Evolutionary conservation across 2,113 vertebrate species (phyloP), one percentile per base, ranked within the genome.

Genomic region (Eurypyga helias): DNA sequence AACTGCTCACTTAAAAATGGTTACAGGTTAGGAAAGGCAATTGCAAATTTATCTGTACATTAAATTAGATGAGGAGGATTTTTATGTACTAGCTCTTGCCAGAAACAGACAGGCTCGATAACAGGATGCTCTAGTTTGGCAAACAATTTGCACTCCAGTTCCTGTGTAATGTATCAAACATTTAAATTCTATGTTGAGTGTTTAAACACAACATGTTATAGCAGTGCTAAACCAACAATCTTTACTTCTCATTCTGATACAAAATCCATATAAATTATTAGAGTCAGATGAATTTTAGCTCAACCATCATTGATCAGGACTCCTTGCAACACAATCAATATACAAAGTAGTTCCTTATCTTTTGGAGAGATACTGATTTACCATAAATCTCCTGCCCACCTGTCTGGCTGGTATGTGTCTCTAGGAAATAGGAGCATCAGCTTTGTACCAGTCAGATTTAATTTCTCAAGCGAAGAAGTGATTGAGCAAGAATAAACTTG

Each of bases 61-160:
- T 48, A 65, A 77, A 57, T 84, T 28, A 66, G 29, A 84, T 55
- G 20, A 71, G 60, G 45, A 78, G 34, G 19, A 57, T 34, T 73
- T 36, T 55, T 75, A 38, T 2, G 7, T 55, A 71, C 33, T n/a
- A 71, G 24, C 73, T 89, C 48, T 60, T 72, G 24, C 33, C 7
- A 26, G 78, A 82, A 96, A 66, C 83, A 94, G 91, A 96, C 86
- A 89, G 89, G n/a, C 31, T 92, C 45, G 9, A 3, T 65, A 83
- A 61, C 49, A 95, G 38, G 25, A 72, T 46, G 49, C 18, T 64
- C 38, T 64, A 87, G 25, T 21, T 87, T 43, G 57, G 77, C 45
- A 93, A 89, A 91, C 67, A 87, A 6, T 91, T 93, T 43, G 58
- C 12, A 60, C 66, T 85, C 49, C 36, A 45, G 25, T 33, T 94